These are phyloP conservation scores for Macroglossus sobrinus DNA, from an alignment of 2,113 vertebrate genomes.

Conservation along the genomic window DNA sequence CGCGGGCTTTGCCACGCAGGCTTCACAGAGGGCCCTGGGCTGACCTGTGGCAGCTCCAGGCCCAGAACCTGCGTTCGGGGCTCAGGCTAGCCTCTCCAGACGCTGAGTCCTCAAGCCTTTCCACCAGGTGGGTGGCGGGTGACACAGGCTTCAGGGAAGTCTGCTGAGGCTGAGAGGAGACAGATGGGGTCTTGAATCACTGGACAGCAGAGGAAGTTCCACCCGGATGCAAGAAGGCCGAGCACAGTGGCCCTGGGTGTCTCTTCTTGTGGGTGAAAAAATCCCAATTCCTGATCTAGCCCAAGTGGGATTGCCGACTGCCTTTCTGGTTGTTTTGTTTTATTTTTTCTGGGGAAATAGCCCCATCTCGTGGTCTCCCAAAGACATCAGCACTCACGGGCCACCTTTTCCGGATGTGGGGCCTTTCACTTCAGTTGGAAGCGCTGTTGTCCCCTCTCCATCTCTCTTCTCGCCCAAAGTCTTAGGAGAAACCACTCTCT, in stretches of 20 bases:
- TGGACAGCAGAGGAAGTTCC: not conserved
- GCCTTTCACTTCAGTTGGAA: rapidly evolving
- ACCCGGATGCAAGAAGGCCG: not conserved
- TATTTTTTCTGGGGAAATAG: not conserved
- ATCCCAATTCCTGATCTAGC: not conserved
- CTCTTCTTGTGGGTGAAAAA: not conserved
- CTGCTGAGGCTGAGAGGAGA: not conserved
- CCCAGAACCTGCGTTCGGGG: not conserved
- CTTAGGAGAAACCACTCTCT: not conserved
- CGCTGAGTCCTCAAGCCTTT: not conserved
- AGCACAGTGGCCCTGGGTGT: not conserved
- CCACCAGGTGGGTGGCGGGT: not conserved
- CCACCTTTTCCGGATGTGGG: not conserved
- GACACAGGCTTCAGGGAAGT: not conserved
- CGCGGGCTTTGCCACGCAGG: not conserved
- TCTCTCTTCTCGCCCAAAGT: too few species aligned
- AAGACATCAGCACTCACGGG: not conserved
- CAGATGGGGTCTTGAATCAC: not conserved
- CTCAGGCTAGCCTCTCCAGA: not conserved
- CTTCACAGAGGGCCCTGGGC: not conserved
- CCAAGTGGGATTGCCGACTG: not conserved
- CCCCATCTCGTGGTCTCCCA: conserved; percentile 49
- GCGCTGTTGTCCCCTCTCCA: too few species aligned
- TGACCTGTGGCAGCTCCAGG: not conserved
- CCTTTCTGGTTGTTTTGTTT: not conserved